These are phyloP conservation scores for Cotesia typhae DNA, from an alignment of 1,140 invertebrate genomes.

Conservation along the genomic window DNA sequence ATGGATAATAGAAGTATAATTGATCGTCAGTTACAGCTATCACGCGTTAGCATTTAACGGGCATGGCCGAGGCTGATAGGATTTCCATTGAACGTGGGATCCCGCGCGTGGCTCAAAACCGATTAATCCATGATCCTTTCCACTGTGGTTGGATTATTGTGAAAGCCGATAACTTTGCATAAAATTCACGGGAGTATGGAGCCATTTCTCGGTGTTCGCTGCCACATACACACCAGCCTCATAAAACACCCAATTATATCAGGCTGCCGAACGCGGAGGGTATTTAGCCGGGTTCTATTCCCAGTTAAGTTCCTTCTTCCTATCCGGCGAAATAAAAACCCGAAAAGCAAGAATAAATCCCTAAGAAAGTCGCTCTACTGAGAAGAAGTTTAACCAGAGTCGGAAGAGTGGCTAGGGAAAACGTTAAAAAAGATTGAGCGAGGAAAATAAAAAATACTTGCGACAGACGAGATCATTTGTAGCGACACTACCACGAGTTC, in stretches of 20 bases:
- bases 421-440: slow-evolving; percentile 5
- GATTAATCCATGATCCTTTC: slow-evolving; percentile 36
- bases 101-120: slow-evolving; percentile 31
- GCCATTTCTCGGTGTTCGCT: not conserved
- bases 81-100: slow-evolving; percentile 35
- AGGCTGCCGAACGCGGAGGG: not conserved
- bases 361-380: not conserved
- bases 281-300: no score
- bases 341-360: not conserved
- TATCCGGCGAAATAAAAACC: not conserved
- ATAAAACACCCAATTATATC: slow-evolving; percentile 3
- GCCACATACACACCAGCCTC: not conserved
- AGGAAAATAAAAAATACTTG: slow-evolving; percentile 15
- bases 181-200: slow-evolving; percentile 26
- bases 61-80: slow-evolving; percentile 32
- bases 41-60: slow-evolving; percentile 30
- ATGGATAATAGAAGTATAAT: slow-evolving; percentile 32
- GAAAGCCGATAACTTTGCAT: slow-evolving; percentile 30
- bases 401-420: not conserved
- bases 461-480: slow-evolving; percentile 32
- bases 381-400: no score
- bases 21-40: slow-evolving; percentile 35
- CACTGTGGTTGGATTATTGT: slow-evolving; percentile 32
- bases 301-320: not conserved
- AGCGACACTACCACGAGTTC: not conserved